Evolutionary conservation across 1,140 invertebrate genomes (phyloP), one percentile per base, ranked within the genome.

Genomic region (Achatina immaculata): DNA sequence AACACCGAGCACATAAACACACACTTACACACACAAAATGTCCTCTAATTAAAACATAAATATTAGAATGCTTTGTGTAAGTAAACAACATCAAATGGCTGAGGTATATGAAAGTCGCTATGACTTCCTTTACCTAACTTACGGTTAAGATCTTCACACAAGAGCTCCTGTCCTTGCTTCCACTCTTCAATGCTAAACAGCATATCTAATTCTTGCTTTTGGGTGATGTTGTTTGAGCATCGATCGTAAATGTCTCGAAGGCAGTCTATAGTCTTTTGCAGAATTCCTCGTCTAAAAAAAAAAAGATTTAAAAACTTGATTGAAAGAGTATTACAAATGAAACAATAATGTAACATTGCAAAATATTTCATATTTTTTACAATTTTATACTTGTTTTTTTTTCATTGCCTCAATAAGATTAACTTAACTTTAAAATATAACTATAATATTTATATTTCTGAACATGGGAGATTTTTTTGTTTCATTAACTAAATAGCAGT

Each of bases 241-340:
- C 80, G 80, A 16, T 48, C 38, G 19, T 69, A 48, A 24, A 83
- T 62, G 45, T 83, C 80, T 48, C 51, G 28, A 43, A 83, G 69
- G 40, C 82, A 83, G 62, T 81, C 80, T 24, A 83, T 83, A 0
- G 82, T 81, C 31, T 83, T 83, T 24, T 81, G 80, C 2, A 81
- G 48, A 31, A 80, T 58, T 0, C 82, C 82, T 14, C 80, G 75
- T 21, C 82, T 83, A 19, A 7, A 62, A 28, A 14, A 21, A 65
- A 28, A 79, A 68, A 58, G 55, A n/a, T n/a, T n/a, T n/a, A n/a
- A n/a, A n/a, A n/a, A n/a, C n/a, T n/a, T 43, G 11, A 11, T 24
- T 19, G 65, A 68, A 68, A 68, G 31, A 14, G 16, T 68, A n/a
- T n/a, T n/a, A n/a, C 62, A 65, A n/a, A 7, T 65, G 34, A 65